Evolutionary conservation across 64 coral and sea anemone species (phyloP), one percentile per base, ranked within the genome.

Genomic region (Montipora foliosa): DNA sequence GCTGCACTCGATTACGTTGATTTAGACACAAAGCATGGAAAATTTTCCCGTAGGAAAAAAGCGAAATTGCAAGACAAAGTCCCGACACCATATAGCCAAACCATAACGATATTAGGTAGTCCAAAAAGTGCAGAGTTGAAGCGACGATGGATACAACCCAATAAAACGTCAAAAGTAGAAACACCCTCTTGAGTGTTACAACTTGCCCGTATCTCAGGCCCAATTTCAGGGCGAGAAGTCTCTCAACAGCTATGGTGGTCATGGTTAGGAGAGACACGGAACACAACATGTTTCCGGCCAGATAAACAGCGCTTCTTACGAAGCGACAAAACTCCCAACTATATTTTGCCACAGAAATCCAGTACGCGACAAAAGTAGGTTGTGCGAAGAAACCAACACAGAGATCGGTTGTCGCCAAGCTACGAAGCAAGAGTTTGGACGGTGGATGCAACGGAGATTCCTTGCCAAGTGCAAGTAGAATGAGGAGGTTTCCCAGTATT

Each of bases 201-300:
- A 76, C 29, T 76, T 76, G 74, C 22, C 74, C 13, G 74, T 76
- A 76, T 76, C 74, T 44, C 10, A 76, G 74, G 9, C 74, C 74
- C 24, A 76, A 76, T 25, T 4, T 4, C 29, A 76, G 74, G 29
- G 74, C 74, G 74, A 76, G 74, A 76, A 76, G 74, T 45, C 74
- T 76, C 25, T 76, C 74, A 22, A 45, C 74, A 25, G 21, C 24
- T 44, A 76, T 76, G 2, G 74, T 25, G 12, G 74, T 46, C 74
- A 76, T 2, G 3, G 74, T 76, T 12, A 76, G 13, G 10, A 76
- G 37, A 2, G 74, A 76, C 6, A 76, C 74, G 5, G 29, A 45
- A 76, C 25, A 14, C 74, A 73, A 73, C 7, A 24, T 8, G 10
- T 73, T 8, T 5, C 69, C 19, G n/a, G 21, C 19, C 15, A 22